Base-by-base conservation (phyloP, 2,888 invertebrate genomes). In the Linnaemya tessellans region DNA sequence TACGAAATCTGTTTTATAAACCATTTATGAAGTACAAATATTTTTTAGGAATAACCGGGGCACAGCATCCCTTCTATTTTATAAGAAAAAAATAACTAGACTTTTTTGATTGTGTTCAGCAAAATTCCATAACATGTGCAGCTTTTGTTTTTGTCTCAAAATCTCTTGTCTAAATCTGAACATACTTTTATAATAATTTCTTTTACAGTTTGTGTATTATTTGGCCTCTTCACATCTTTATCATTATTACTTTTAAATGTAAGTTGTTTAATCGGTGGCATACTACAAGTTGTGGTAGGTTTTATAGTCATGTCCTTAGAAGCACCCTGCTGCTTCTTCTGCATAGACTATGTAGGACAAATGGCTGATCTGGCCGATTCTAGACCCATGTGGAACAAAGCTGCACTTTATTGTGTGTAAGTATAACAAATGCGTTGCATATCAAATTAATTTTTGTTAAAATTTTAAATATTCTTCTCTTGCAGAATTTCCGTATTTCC, bases 241-340 rank as follows among this genome's bases (percentile, higher is more conserved):
- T 93, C 95, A 67, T 95, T 97, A 87, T 89, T 96, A 46, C 87
- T 95, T 0, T 93, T 94, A 51, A 91, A 95, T 88, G 93, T 96
- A 60, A 85, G 90, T 56, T 96, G 97, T 91, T 93, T 97, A 80
- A 93, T 97, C 65, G 95, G 95, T 71, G 97, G 97, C 86, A 95
- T 97, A 89, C 95, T 96, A 95, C 97, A 97, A 94, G 97, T 98
- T 95, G 90, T 98, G 86, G 95, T 97, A 86, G 99, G 98, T 54
- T 98, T 99, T 93, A 90, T 97, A 86, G 95, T 97, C 84, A 94
- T 98, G 88, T 95, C 96, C 60, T 95, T 98, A 89, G 99, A 99
- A 93, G 98, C 99, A 54, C 99, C 99, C 0, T 99, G 97, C 92
- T 99, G 98, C 93, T 99, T 98, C 93, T 95, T 98, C 93, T 99